Evolutionary conservation across 2,888 invertebrate species (phyloP).

Genomic region (Drosophila neonasuta): DNA sequence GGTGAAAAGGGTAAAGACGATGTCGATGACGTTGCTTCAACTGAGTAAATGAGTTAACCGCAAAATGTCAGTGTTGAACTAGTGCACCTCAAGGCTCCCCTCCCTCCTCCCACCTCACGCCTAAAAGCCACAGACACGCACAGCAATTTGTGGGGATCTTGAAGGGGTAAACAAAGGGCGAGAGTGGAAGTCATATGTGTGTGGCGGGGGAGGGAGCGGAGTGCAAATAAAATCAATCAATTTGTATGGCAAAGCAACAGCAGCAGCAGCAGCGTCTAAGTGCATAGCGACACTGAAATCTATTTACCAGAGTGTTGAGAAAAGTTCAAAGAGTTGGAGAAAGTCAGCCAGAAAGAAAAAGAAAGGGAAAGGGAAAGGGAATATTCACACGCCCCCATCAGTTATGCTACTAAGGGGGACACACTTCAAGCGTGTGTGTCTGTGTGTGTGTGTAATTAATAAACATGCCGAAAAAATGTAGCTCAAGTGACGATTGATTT

Average conservation of each 20-base stretch:
- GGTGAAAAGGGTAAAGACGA: slow-evolving; percentile 33
- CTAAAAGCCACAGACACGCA: slow-evolving; percentile 54
- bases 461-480: slow-evolving; percentile 39
- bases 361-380: slow-evolving; percentile 1
- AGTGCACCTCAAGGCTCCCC: slow-evolving; percentile 8
- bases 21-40: slow-evolving; percentile 34
- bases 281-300: slow-evolving; percentile 72
- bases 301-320: slow-evolving; percentile 72
- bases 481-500: slow-evolving; percentile 72
- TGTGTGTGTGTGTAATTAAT: slow-evolving; percentile 55
- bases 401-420: slow-evolving; percentile 43
- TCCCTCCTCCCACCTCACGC: background rate
- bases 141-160: slow-evolving; percentile 28
- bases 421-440: slow-evolving; percentile 30
- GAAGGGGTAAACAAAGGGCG: background rate
- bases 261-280: slow-evolving; percentile 46
- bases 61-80: slow-evolving; percentile 65
- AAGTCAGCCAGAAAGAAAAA: background rate
- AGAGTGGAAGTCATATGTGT: slow-evolving; percentile 4
- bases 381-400: slow-evolving; percentile 41
- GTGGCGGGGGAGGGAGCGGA: slow-evolving; percentile 6
- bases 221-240: slow-evolving; percentile 78
- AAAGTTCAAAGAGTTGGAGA: slow-evolving; percentile 44
- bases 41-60: slow-evolving; percentile 72
- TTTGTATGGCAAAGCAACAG: slow-evolving; percentile 55